Evolutionary conservation across 2,797 vertebrate species (phyloP), one percentile per base, ranked within the genome.

Genomic region (Artibeus lituratus): DNA sequence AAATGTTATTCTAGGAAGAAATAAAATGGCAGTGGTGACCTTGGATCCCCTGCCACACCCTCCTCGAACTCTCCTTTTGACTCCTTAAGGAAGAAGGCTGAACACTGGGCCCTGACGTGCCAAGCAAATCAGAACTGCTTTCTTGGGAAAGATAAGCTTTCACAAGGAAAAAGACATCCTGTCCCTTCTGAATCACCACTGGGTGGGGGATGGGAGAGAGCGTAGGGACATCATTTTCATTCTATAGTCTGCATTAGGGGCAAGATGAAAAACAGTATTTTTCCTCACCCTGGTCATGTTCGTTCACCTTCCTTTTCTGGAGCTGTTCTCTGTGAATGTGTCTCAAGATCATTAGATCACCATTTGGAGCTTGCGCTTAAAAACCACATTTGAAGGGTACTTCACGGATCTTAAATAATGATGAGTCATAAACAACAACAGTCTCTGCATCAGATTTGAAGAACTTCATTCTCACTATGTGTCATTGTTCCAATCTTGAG

Each of bases 1-100:
- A 81, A 97, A 96, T 91, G 80, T 94, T 94, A 90, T 73, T 57
- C 92, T 91, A 92, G 65, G 91, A 72, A 53, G 95, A 57, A 65
- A 96, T 24, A 72, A 92, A 93, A 94, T 59, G 89, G 26, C 76
- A 47, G 55, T 72, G 3, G 1, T 96, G 96, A 96, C 94, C 67
- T 81, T 24, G 51, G 18, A 29, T 80, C 44, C 37, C 55, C 44
- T 35, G n/a, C 88, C 92, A 86, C 87, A 35, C 91, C 86, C 89
- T 96, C 55, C 44, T 51, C 72, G 57, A 21, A 22, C 42, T 96
- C 72, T 78, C 85, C 55, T 76, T 91, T 83, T 94, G 94, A 94
- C 90, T 95, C 59, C 84, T 95, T 78, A 87, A 97, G 92, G 88
- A 93, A 96, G 85, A 95, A 62, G 42, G 5, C 74, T 69, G 62